Conservation (phyloP, 2,113 vertebrate genomes). For the Cepphus grylle region DNA sequence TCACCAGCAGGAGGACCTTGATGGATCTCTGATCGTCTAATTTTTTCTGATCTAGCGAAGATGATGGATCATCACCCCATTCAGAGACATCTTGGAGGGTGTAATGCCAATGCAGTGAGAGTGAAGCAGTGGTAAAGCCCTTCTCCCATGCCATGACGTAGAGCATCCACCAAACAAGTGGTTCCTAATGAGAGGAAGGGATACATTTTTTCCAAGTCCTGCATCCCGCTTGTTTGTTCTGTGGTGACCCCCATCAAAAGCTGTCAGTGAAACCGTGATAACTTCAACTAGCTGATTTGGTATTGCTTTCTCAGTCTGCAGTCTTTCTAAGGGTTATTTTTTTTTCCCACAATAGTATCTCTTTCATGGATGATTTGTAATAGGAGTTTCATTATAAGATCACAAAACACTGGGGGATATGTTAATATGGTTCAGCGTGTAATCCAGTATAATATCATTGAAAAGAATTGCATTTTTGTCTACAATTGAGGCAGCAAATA, state of each 20-base stretch:
- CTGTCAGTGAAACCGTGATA: background rate
- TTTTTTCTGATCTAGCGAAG: background rate
- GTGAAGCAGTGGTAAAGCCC: background rate
- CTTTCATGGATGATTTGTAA: conserved; percentile 36
- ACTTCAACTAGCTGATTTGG: background rate
- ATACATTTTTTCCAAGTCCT: background rate
- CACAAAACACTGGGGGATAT: conserved; percentile 43
- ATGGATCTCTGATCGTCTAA: background rate
- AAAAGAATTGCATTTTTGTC: conserved; percentile 23
- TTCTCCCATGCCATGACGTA: background rate
- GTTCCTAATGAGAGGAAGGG: background rate
- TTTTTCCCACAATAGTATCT: background rate
- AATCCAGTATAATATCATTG: conserved; percentile 41
- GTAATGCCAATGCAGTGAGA: background rate
- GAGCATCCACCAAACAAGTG: background rate
- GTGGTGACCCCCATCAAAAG: background rate
- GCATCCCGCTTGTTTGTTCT: background rate
- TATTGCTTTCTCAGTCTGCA: background rate
- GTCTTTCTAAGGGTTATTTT: background rate
- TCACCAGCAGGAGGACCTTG: background rate
- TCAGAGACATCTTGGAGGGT: background rate
- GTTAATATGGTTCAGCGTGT: conserved; percentile 10
- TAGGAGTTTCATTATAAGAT: conserved; percentile 38
- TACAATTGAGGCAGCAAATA: conserved; percentile 10
- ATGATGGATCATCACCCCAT: background rate